phyloP scores from a whole-genome alignment of 2,888 invertebrate genomes.

The Drosophila quasianomalipes region DNA sequence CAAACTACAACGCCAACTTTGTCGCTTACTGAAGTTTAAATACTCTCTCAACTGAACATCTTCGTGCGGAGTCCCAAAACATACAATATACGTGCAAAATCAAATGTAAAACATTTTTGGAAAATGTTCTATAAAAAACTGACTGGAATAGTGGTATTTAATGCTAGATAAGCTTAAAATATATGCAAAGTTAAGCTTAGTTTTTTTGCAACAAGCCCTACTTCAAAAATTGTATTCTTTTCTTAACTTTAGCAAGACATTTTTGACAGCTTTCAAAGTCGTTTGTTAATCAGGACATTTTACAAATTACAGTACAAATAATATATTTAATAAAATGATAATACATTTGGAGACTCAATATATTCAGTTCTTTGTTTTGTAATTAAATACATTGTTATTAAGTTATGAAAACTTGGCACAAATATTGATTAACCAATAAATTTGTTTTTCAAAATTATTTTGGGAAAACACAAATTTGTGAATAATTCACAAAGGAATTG shows the following conservation, averaged over 20 bases:
- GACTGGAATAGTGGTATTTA: neutral
- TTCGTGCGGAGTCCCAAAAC: no score
- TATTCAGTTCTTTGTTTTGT: neutral
- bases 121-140: neutral
- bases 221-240: neutral
- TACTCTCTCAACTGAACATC: conserved; percentile 11
- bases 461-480: neutral
- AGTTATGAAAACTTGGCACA: neutral
- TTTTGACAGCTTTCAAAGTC: neutral
- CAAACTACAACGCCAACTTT: conserved; percentile 11
- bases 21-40: conserved; percentile 23
- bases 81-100: no score
- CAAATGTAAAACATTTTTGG: neutral
- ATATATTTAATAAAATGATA: neutral
- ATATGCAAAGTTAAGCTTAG: neutral
- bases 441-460: neutral
- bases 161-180: no score
- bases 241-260: neutral
- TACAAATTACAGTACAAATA: neutral
- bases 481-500: neutral
- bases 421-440: neutral
- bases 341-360: neutral
- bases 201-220: fast-evolving
- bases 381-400: neutral
- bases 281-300: neutral